Conservation (phyloP, 2,797 vertebrate genomes). For the Petrocephalus schoutedeni region DNA sequence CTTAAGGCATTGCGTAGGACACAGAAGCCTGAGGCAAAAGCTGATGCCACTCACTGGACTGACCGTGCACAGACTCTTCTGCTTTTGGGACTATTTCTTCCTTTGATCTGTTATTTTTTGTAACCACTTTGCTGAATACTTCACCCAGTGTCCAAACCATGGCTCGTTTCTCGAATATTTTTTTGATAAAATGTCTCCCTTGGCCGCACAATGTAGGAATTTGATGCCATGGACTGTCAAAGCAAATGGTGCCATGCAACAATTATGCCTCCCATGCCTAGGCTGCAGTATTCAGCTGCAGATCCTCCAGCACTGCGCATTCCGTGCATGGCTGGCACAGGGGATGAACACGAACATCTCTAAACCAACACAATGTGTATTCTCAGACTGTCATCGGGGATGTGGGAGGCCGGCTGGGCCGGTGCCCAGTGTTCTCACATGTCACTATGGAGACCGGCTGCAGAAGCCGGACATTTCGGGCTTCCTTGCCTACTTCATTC, state of each 20-base stretch:
- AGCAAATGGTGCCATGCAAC: slow-evolving; percentile 32
- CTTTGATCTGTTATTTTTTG: slow-evolving; percentile 3
- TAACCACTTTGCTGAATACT: slow-evolving; percentile 26
- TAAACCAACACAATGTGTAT: slow-evolving; percentile 42
- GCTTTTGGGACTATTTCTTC: slow-evolving; percentile 7
- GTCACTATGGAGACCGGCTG: slow-evolving; percentile 17
- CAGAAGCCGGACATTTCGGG: not conserved
- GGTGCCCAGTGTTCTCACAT: slow-evolving; percentile 19
- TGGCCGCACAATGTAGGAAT: slow-evolving; percentile 25
- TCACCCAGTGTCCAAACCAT: slow-evolving; percentile 22
- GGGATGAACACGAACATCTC: slow-evolving; percentile 33
- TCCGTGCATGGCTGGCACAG: slow-evolving; percentile 38
- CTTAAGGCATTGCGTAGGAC: not conserved
- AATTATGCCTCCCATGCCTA: slow-evolving; percentile 26
- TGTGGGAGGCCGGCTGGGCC: slow-evolving; percentile 40
- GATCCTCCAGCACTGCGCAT: slow-evolving; percentile 38
- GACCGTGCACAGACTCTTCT: slow-evolving; percentile 32
- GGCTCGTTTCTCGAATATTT: slow-evolving; percentile 31
- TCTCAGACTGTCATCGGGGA: slow-evolving; percentile 49
- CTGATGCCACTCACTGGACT: slow-evolving; percentile 6
- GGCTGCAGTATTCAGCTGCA: slow-evolving; percentile 22
- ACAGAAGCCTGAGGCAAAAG: not conserved
- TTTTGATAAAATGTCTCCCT: slow-evolving; percentile 16
- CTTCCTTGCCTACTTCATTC: slow-evolving; percentile 27
- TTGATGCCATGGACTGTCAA: slow-evolving; percentile 28